Percentiles rank a stretch among this genome's conserved stretches.
These are phyloP conservation scores for Theretra japonica DNA, from an alignment of 2,888 invertebrate species.

Conservation along the genomic window DNA sequence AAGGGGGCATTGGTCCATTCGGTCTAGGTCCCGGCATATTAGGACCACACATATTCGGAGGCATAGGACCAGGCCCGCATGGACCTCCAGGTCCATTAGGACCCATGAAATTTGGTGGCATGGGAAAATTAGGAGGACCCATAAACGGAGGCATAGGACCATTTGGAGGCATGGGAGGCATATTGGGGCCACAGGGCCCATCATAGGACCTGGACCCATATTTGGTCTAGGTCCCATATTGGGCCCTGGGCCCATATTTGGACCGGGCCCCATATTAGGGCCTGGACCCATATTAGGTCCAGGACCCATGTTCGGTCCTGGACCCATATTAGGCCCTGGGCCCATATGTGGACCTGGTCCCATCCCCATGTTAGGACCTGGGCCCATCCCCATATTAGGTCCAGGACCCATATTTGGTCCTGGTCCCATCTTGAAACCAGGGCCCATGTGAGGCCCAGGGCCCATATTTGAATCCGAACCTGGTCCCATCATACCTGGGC, in stretches of 20 bases:
- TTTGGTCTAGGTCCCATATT: conserved; percentile 50
- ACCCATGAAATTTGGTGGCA: conserved; percentile 76
- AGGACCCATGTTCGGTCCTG: conserved; percentile 38
- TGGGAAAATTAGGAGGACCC: conserved; percentile 70
- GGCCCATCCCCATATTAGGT: conserved; percentile 39
- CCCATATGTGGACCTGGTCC: conserved; percentile 32
- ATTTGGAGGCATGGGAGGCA: conserved; percentile 38
- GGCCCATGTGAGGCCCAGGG: conserved; percentile 35
- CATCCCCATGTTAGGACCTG: conserved; percentile 42
- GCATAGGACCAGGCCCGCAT: conserved; percentile 57
- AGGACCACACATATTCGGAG: conserved; percentile 62
- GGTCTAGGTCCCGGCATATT: conserved; percentile 54
- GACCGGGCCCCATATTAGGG: conserved; percentile 46
- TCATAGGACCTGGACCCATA: conserved; percentile 48
- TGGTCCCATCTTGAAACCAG: conserved; percentile 40
- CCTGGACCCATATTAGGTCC: conserved; percentile 39
- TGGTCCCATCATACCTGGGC: conserved; percentile 33
- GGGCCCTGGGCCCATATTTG: conserved; percentile 46
- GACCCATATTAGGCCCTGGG: conserved; percentile 41
- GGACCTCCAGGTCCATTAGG: conserved; percentile 68
- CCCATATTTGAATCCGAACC: conserved; percentile 34
- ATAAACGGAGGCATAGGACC: conserved; percentile 49
- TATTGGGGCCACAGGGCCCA: conserved; percentile 52
- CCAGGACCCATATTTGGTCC: conserved; percentile 47
- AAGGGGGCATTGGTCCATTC: conserved; percentile 62